phyloP scores from a whole-genome alignment of 1,140 invertebrate species.

The Euschistus heros region DNA sequence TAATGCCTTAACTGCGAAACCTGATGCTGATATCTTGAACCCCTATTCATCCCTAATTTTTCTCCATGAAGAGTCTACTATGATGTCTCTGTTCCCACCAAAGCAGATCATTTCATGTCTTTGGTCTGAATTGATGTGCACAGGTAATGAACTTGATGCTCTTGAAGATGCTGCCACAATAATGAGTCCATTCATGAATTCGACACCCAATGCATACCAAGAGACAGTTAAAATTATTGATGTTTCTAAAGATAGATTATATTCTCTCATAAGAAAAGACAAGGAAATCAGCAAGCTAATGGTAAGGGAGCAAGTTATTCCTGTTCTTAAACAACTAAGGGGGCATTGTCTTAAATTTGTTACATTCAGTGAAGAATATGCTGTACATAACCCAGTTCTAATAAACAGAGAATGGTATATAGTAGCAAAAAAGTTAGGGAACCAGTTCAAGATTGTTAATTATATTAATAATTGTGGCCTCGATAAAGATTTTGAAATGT shows the following conservation, averaged over 20 bases:
- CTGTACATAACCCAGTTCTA: not conserved
- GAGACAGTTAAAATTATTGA: conserved; percentile 18
- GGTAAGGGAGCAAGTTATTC: not conserved
- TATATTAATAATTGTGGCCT: conserved; percentile 3
- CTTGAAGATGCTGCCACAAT: conserved; percentile 1
- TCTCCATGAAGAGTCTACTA: conserved; percentile 9
- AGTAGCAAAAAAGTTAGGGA: conserved; percentile 7
- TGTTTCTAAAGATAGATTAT: not conserved
- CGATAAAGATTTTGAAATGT: conserved; percentile 16
- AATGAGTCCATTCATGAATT: conserved; percentile 6
- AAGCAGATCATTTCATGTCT: conserved; percentile 9
- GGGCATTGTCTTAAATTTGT: conserved; percentile 12
- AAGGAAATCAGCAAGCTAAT: not conserved
- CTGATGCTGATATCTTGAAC: conserved; percentile 8
- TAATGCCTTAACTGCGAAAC: not conserved
- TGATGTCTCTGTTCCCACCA: not conserved
- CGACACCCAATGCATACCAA: conserved; percentile 2
- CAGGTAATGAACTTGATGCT: not conserved
- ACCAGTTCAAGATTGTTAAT: conserved; percentile 11
- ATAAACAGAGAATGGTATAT: conserved; percentile 15
- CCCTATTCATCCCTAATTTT: conserved; percentile 12
- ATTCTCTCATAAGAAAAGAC: conserved; percentile 12
- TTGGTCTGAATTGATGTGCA: conserved; percentile 16
- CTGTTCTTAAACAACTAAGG: not conserved
- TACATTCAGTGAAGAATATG: conserved; percentile 2